phyloP scores from a whole-genome alignment of 2,113 vertebrate genomes.

The Clarias batrachus region DNA sequence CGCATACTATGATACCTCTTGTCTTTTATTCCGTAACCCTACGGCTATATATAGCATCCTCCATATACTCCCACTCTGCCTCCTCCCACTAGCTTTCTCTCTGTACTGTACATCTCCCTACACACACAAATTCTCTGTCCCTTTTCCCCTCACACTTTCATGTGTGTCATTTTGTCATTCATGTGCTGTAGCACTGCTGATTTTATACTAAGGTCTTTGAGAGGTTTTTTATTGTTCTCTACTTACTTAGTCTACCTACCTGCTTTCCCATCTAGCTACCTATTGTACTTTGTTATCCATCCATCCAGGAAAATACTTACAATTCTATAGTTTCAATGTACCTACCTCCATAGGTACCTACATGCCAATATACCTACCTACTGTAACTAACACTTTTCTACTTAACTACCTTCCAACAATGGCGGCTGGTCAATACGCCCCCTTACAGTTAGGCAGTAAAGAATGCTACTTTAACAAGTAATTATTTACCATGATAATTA shows the following conservation, averaged over 20 bases:
- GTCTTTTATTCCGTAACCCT: constrained; percentile 51
- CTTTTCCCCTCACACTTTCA: constrained; percentile 5
- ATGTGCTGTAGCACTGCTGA: constrained; percentile 31
- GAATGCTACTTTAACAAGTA: too few relatives aligned
- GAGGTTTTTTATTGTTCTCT: background rate
- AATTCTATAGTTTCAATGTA: background rate
- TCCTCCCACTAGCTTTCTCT: constrained; percentile 35
- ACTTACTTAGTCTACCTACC: background rate
- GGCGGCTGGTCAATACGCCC: too few relatives aligned
- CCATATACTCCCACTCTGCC: constrained; percentile 52
- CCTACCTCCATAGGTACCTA: too few relatives aligned
- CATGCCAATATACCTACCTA: too few relatives aligned
- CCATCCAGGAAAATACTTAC: too few relatives aligned
- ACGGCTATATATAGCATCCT: constrained; percentile 53
- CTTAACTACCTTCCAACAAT: too few relatives aligned
- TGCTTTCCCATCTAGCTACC: background rate
- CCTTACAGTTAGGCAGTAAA: too few relatives aligned
- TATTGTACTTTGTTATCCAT: background rate
- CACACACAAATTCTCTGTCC: constrained; percentile 1
- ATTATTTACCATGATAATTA: too few relatives aligned
- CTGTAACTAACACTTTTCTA: too few relatives aligned
- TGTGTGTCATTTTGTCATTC: constrained; percentile 38
- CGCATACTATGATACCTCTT: constrained; percentile 46
- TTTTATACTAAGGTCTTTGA: background rate
- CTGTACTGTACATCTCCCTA: constrained; percentile 24